Conservation (phyloP, 2,888 invertebrate genomes). For the Caenorhabditis sp. region DNA sequence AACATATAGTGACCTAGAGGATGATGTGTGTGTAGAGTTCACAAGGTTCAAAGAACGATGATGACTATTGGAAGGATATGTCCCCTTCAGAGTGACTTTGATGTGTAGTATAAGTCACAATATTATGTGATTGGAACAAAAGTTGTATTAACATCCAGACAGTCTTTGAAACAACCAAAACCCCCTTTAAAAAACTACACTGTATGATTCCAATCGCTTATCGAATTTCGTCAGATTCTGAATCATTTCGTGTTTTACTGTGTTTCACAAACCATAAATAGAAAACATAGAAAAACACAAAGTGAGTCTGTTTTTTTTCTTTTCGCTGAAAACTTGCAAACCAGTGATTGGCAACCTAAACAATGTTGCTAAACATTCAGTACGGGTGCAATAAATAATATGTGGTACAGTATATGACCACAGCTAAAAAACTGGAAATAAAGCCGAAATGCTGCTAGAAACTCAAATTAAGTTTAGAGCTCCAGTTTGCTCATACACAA, state of each 20-base stretch:
- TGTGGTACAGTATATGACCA: too few relatives aligned
- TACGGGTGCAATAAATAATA: too few relatives aligned
- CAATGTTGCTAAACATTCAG: too few relatives aligned
- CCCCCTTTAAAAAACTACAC: background rate
- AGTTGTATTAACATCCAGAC: background rate
- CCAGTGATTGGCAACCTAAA: too few relatives aligned
- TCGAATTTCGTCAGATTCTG: conserved; percentile 21
- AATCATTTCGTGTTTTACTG: conserved; percentile 15
- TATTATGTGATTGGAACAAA: background rate
- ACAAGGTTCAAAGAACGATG: conserved; percentile 6
- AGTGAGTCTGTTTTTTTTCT: too few relatives aligned
- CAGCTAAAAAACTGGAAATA: too few relatives aligned
- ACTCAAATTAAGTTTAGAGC: too few relatives aligned
- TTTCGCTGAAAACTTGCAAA: too few relatives aligned
- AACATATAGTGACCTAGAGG: background rate
- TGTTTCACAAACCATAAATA: background rate
- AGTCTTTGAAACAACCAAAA: background rate
- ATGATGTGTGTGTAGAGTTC: background rate
- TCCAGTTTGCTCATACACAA: too few relatives aligned
- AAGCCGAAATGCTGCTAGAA: too few relatives aligned
- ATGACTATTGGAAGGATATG: conserved; percentile 9
- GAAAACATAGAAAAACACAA: background rate
- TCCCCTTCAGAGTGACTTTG: conserved; percentile 9
- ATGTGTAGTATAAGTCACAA: background rate
- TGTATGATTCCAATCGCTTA: background rate